A percentile compares a stretch with the other conserved stretches of the same genome.
phyloP scores from a whole-genome alignment of 2,797 vertebrate species.

The Galaxias olidus region DNA sequence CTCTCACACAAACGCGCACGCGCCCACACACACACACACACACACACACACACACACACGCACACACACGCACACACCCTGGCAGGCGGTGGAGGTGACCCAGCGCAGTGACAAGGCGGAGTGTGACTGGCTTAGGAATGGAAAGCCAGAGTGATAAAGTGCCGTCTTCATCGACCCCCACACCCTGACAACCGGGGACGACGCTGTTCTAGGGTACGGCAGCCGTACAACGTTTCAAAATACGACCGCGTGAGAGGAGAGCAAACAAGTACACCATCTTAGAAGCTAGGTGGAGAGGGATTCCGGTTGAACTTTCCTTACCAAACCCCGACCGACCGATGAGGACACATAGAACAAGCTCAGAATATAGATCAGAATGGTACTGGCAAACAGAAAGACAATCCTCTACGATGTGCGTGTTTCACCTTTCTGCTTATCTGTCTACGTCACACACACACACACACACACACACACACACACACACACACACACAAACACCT shows the following conservation, averaged over 20 bases:
- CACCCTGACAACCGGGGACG: slow-evolving; percentile 66
- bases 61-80: slow-evolving; percentile 19
- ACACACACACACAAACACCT: not conserved
- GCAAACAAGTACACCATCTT: no score
- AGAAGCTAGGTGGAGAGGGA: no score
- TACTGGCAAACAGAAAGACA: no score
- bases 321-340: no score
- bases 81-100: slow-evolving; percentile 73
- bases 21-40: slow-evolving; percentile 2
- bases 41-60: slow-evolving; percentile 1
- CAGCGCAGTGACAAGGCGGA: slow-evolving; percentile 55
- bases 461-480: slow-evolving; percentile 35
- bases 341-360: no score
- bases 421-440: no score
- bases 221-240: no score
- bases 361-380: no score
- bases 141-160: slow-evolving; percentile 69
- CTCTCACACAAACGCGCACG: slow-evolving; percentile 45
- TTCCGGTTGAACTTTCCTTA: no score
- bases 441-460: slow-evolving; percentile 63
- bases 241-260: no score
- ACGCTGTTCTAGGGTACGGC: no score
- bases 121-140: slow-evolving; percentile 72
- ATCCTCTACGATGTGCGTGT: no score
- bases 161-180: slow-evolving; percentile 68